These are phyloP conservation scores for Copidosoma aretas DNA, from an alignment of 2,888 invertebrate species.

Conservation along the genomic window DNA sequence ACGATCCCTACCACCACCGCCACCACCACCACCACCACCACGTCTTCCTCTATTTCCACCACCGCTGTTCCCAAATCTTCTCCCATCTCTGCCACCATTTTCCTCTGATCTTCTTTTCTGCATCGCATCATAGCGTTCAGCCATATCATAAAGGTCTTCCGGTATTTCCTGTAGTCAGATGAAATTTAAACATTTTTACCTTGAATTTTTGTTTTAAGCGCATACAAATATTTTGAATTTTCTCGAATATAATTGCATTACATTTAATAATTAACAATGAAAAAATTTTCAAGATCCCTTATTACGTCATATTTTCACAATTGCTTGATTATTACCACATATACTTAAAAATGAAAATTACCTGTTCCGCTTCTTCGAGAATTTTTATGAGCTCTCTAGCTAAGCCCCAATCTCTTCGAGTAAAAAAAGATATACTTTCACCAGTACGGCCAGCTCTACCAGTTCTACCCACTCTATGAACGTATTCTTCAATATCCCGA, in stretches of 20 bases:
- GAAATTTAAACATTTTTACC: too few relatives aligned
- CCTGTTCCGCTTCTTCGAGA: constrained; percentile 83
- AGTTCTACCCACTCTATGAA: constrained; percentile 94
- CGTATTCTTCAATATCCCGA: constrained; percentile 93
- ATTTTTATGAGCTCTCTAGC: constrained; percentile 84
- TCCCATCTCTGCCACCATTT: constrained; percentile 59
- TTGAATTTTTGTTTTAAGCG: too few relatives aligned
- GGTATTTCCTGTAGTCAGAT: constrained; percentile 73
- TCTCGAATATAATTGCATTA: not conserved
- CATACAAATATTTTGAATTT: constrained; percentile 6
- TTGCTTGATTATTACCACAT: not conserved
- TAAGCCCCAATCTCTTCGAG: constrained; percentile 81
- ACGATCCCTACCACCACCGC: constrained; percentile 26
- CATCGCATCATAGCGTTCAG: constrained; percentile 74
- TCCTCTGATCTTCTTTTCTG: constrained; percentile 70
- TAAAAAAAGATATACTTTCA: constrained; percentile 81
- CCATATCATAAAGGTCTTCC: constrained; percentile 77
- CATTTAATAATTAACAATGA: not conserved
- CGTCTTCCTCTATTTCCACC: constrained; percentile 50
- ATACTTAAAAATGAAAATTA: constrained; percentile 43
- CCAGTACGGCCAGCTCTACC: constrained; percentile 90
- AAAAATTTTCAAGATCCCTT: not conserved
- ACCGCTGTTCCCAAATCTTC: constrained; percentile 53
- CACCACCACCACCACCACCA: constrained; percentile 51
- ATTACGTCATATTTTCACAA: not conserved